Base-by-base conservation (phyloP, 2,888 invertebrate species). In the Chesias legatella region DNA sequence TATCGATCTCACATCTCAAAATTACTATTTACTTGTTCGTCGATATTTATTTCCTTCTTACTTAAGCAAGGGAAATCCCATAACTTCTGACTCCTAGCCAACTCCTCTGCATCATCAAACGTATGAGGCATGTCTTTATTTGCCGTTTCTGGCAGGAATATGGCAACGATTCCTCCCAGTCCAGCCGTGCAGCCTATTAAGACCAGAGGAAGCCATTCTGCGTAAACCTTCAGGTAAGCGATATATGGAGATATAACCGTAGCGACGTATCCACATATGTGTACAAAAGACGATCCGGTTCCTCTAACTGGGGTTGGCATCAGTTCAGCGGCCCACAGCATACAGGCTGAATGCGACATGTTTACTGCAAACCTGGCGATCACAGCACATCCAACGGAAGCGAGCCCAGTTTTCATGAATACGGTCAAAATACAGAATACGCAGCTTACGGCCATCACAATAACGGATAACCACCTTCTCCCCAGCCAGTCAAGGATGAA, bases 111-210 rank as follows among this genome's bases (percentile, higher is more conserved):
- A 23, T 78, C 80, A 6, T 79, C 75, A 53, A 83, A 83, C 0
- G 79, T 74, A 41, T 83, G 78, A 0, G 84, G 84, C 70, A 84
- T 69, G 36, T 78, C 74, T 46, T 63, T 74, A 1, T 56, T 59
- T 0, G 78, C 75, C 1, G 84, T 84, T 51, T 85, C 85, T 0
- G 85, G 82, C 22, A 84, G 50, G 7, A 60, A 48, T 1, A 80
- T 43, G 1, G 73, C 60, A 2, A 75, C 31, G 0, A 67, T 7
- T 6, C 60, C 68, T 9, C 67, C 71, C 5, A 67, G 6, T 0
- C 56, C 49, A 1, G 74, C 68, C 22, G 74, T 34, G 5, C 30
- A 26, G 0, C 70, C 77, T 10, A 75, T 50, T 6, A 82, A 50
- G 0, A 72, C 53, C 21, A 78, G 57, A 4, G 85, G 83, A 7